Evolutionary conservation across 2,888 invertebrate species (phyloP), one percentile per base, ranked within the genome.

Genomic region (Papilio gigon): DNA sequence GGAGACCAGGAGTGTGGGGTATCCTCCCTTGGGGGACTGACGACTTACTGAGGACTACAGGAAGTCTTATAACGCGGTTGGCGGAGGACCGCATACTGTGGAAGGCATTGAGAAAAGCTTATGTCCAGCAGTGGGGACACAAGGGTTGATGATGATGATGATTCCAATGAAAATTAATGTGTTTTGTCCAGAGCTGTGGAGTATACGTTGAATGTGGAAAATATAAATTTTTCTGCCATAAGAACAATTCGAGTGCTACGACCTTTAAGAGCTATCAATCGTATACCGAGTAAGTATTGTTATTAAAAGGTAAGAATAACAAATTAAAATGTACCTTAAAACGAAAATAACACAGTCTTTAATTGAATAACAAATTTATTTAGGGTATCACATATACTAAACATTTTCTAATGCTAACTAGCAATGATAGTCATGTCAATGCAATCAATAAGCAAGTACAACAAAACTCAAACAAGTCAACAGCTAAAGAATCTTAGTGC

Each of bases 141-240:
- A n/a, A n/a, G n/a, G n/a, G n/a, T n/a, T n/a, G n/a, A n/a, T n/a
- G n/a, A n/a, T n/a, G n/a, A n/a, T n/a, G n/a, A n/a, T n/a, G n/a
- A n/a, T n/a, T n/a, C n/a, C n/a, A n/a, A n/a, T n/a, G 6, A n/a
- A 40, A 40, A 14, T 40, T 40, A 4, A n/a, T 40, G 5, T 40
- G 6, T n/a, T 17, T 22, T 47, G 22, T 25, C 11, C 93, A 96
- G 96, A 67, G 95, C 96, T 67, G 87, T 97, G 77, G 98, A 98
- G 91, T 98, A 98, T 86, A 95, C 97, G 84, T 92, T 99, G 83
- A 97, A 98, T 87, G 97, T 98, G 84, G 98, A 99, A 87, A 99
- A 98, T 91, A 96, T 99, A 90, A 99, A 99, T 92, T 93, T 99
- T 85, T 98, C 99, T 72, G 98, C 99, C 69, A 99, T 99, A 85